Base-by-base conservation (phyloP, 2,888 invertebrate genomes). In the Syritta pipiens region DNA sequence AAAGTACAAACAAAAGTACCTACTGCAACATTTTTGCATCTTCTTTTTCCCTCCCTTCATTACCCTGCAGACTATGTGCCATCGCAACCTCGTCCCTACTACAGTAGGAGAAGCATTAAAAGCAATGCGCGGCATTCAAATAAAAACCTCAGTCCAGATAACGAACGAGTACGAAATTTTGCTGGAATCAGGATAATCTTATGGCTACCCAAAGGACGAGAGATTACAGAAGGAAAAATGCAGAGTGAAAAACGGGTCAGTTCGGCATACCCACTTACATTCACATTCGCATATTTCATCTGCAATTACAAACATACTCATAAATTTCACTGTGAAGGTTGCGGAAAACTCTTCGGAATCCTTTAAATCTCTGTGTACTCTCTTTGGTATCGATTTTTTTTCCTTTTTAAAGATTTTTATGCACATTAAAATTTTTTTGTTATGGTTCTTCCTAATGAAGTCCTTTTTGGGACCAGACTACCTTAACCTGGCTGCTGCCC, bases 1-100 rank as follows among this genome's bases (percentile, higher is more conserved):
- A 77, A n/a, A 77, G 77, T 77, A 59, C 77, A 77, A 77, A 77
- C 65, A 77, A 77, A 77, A 72, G 72, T 72, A 77, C 48, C 59
- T 63, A 49, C 77, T 72, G 77, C 77, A 72, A 72, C 48, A 72
- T 71, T 77, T 77, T 72, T 77, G 65, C 65, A 65, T 65, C 65
- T 53, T 44, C 42, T 14, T 28, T 17, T 6, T 24, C n/a, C 20
- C 1, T 19, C 22, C 17, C 2, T 20, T 40, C 26, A 55, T 30
- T 30, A 24, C 9, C 1, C 10, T 28, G n/a, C n/a, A n/a, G n/a
- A n/a, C n/a, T n/a, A n/a, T n/a, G n/a, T n/a, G 28, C 14, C 24
- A 22, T 19, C 20, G 22, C 22, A 10, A 20, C n/a, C 6, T 24
- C 30, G 22, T 19, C 28, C 24, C 24, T 6, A 7, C 7, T 9